Conservation (phyloP, 2,113 vertebrate species). For the Dicrurus megarhynchus region DNA sequence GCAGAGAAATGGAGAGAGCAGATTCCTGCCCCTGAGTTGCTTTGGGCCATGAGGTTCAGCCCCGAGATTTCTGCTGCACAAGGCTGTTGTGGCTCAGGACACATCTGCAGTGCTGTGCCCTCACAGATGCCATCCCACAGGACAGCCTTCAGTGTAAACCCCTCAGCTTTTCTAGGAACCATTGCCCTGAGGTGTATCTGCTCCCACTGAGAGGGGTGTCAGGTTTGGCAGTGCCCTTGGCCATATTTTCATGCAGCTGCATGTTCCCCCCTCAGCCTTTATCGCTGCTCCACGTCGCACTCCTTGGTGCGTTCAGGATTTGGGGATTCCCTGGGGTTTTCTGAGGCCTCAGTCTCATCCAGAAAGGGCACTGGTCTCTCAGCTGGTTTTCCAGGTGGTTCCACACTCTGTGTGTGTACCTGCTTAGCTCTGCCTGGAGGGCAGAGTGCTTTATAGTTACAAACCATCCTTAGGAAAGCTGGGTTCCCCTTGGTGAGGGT, state of each 20-base stretch:
- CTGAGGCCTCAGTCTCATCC: background rate
- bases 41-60: background rate
- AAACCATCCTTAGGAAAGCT: background rate
- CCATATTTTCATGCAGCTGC: background rate
- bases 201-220: background rate
- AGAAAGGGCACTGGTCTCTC: background rate
- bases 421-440: background rate
- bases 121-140: background rate
- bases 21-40: background rate
- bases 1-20: background rate
- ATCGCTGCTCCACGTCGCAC: rapidly evolving
- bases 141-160: background rate
- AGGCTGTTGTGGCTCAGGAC: background rate
- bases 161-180: rapidly evolving
- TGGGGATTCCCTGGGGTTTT: background rate
- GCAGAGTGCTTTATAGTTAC: rapidly evolving
- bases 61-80: background rate
- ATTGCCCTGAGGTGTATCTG: background rate
- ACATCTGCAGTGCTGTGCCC: background rate
- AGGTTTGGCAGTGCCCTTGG: background rate
- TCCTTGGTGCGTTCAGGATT: background rate
- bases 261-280: background rate
- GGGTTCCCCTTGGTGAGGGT: background rate
- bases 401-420: background rate
- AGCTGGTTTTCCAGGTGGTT: background rate